A percentile compares a stretch with the other conserved stretches of the same genome.
These are phyloP conservation scores for Steromphala cineraria DNA, from an alignment of 2,888 invertebrate genomes.

Conservation along the genomic window DNA sequence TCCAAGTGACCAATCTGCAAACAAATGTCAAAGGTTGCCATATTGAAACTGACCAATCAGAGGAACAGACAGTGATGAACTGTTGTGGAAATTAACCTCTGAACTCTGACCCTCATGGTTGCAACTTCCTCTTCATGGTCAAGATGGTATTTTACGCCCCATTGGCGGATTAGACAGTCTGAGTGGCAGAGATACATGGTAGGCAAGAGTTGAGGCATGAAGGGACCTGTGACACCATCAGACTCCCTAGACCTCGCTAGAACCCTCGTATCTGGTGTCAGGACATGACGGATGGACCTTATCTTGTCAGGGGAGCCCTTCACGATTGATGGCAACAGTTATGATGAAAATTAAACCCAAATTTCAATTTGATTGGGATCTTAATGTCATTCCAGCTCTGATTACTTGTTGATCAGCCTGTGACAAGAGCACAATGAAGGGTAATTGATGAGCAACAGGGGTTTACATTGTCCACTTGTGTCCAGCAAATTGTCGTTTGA, in stretches of 20 bases:
- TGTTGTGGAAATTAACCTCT: neutral
- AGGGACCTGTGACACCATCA: neutral
- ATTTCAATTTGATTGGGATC: constrained; percentile 4
- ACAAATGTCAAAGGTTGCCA: neutral
- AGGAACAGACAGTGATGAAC: neutral
- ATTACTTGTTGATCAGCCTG: neutral
- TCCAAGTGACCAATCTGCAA: neutral
- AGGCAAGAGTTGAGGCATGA: neutral
- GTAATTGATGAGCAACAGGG: constrained; percentile 1
- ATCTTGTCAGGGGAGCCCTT: neutral
- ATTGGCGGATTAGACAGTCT: neutral
- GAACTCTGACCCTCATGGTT: neutral
- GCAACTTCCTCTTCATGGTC: constrained; percentile 2
- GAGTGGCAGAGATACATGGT: neutral
- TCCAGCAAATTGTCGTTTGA: neutral
- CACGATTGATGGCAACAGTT: neutral
- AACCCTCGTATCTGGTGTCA: too few species aligned
- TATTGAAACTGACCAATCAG: neutral
- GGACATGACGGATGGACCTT: neutral
- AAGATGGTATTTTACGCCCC: neutral
- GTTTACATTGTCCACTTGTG: neutral
- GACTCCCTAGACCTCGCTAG: too few species aligned
- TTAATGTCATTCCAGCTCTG: constrained; percentile 2
- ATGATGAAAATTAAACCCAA: neutral
- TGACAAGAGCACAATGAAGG: neutral